A percentile compares a stretch with the other conserved stretches of the same genome.
phyloP scores from a whole-genome alignment of 35 echinoderm and acorn worm species.

The Heliocidaris erythrogramma region DNA sequence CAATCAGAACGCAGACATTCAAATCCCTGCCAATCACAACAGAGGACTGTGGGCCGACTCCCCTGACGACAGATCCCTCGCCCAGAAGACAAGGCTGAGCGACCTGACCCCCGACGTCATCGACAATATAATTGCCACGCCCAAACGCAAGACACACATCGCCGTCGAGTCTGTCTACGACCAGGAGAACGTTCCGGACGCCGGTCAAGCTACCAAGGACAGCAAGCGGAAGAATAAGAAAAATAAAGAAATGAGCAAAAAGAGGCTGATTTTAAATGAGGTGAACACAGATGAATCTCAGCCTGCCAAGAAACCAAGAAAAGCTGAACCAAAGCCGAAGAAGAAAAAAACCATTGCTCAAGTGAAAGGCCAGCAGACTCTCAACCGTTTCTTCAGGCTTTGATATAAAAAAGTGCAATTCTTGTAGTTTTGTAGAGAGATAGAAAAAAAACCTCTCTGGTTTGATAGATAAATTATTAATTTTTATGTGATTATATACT shows the following conservation, averaged over 20 bases:
- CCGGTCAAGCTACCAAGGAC: background rate
- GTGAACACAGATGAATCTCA: constrained; percentile 4
- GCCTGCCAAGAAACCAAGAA: constrained; percentile 55
- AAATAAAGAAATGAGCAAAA: constrained; percentile 39
- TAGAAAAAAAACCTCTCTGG: too few species aligned
- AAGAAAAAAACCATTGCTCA: constrained; percentile 47
- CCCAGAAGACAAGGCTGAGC: background rate
- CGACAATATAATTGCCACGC: constrained; percentile 2
- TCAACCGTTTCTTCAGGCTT: constrained; percentile 59
- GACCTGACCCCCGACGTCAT: background rate
- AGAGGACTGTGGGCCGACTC: constrained; percentile 57
- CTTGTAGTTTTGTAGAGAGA: background rate
- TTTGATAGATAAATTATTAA: too few species aligned
- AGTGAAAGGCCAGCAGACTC: constrained; percentile 59
- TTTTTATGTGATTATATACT: too few species aligned
- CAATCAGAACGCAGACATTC: background rate
- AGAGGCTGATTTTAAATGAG: constrained; percentile 29
- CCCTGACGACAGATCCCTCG: constrained; percentile 18
- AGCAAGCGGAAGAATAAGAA: constrained; percentile 9
- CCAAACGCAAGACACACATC: constrained; percentile 28
- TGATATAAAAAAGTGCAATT: background rate
- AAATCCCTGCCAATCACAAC: background rate
- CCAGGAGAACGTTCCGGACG: constrained; percentile 35
- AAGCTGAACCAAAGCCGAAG: constrained; percentile 21
- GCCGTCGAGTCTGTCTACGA: constrained; percentile 26